Conservation (phyloP, 2,888 invertebrate species). For the Polietes domitor region DNA sequence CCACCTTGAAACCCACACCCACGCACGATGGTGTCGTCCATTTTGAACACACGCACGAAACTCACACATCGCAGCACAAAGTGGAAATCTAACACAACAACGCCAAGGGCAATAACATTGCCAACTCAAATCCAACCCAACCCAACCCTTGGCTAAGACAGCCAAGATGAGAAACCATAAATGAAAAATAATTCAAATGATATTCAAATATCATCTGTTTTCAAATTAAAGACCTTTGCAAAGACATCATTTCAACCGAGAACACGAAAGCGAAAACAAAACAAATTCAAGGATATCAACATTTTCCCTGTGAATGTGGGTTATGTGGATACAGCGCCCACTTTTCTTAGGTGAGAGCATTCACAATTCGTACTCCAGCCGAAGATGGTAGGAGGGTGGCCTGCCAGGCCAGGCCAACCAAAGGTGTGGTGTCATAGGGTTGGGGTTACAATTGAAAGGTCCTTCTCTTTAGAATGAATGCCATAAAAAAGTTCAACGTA, state of each 20-base stretch:
- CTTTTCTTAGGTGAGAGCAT: no score
- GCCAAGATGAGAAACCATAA: background rate
- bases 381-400: no score
- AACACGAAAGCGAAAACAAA: background rate
- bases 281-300: background rate
- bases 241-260: background rate
- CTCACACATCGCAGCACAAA: background rate
- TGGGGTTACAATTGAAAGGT: background rate
- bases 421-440: background rate
- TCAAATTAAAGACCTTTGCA: slow-evolving; percentile 43
- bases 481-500: background rate
- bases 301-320: background rate
- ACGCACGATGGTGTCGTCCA: background rate
- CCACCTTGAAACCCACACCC: background rate
- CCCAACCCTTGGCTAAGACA: background rate
- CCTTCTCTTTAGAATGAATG: background rate
- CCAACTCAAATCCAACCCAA: background rate
- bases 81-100: slow-evolving; percentile 4
- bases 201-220: slow-evolving; percentile 47
- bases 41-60: background rate
- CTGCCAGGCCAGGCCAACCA: no score
- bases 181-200: slow-evolving; percentile 27
- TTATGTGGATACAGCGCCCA: background rate
- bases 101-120: slow-evolving; percentile 27
- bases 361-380: no score